A percentile compares a stretch with the other conserved stretches of the same genome.
phyloP scores from a whole-genome alignment of 1,140 invertebrate species.

The Pogonus chalceus region DNA sequence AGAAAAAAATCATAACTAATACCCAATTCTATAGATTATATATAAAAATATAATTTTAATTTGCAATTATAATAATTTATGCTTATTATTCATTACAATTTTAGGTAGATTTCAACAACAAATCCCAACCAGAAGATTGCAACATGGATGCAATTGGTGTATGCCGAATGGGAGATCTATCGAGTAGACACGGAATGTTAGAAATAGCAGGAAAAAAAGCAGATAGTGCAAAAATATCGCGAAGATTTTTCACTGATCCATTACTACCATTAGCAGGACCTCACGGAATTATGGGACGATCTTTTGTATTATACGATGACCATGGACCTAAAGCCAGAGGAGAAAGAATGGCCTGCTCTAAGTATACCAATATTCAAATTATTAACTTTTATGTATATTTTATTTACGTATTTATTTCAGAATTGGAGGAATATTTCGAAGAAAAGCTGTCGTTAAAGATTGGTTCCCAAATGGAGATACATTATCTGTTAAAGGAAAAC shows the following conservation, averaged over 20 bases:
- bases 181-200: constrained; percentile 56
- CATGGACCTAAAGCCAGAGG: constrained; percentile 75
- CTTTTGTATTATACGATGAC: constrained; percentile 82
- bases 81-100: too few relatives aligned
- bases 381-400: not conserved
- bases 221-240: constrained; percentile 51
- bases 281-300: constrained; percentile 65
- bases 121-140: constrained; percentile 39
- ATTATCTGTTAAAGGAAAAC: constrained; percentile 52
- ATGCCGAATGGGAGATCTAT: constrained; percentile 57
- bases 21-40: too few relatives aligned
- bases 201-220: constrained; percentile 61
- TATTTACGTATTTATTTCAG: constrained; percentile 37
- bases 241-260: constrained; percentile 67
- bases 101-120: constrained; percentile 38
- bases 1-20: too few relatives aligned
- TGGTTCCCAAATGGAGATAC: constrained; percentile 74
- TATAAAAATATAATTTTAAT: too few relatives aligned
- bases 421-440: constrained; percentile 59
- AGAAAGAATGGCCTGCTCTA: constrained; percentile 77
- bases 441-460: constrained; percentile 75
- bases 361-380: constrained; percentile 41
- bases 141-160: constrained; percentile 41
- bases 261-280: constrained; percentile 67
- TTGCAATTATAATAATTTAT: too few relatives aligned